Base-by-base conservation (phyloP, 2,113 vertebrate genomes). In the Clarias gariepinus region DNA sequence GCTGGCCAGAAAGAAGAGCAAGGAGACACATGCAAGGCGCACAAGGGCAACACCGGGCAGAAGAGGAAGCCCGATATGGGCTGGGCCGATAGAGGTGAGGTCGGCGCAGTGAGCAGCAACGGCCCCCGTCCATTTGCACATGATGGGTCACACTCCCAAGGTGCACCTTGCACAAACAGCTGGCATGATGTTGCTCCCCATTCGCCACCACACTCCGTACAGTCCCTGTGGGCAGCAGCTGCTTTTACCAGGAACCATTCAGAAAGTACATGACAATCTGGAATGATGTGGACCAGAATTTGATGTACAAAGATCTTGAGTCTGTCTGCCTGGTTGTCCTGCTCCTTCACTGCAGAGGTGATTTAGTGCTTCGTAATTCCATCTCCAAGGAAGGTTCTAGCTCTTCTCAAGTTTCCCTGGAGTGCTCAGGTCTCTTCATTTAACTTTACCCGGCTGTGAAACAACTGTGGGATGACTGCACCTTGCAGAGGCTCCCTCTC, bases 81-180 rank as follows among this genome's bases (percentile, higher is more conserved):
- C 81, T 86, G 88, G 82, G 90, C 86, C 90, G 74, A 89, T 23
- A 82, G 90, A 89, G 87, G 89, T 93, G 91, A 94, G 93, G 91
- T 93, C 76, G 60, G 82, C 84, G 87, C 91, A 68, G 79, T 93
- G 91, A 88, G 93, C 91, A 91, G 88, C 89, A 88, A 82, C 87
- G 91, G 93, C 89, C 74, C 90, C 85, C 88, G 91, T 95, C 95
- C 95, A 95, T 96, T 93, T 94, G 94, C 92, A 94, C 95, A 96
- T 96, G 94, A 92, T 96, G 94, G 93, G 95, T 95, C 94, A 95
- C 93, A 91, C 94, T 95, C 95, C 95, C 94, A 93, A 92, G 89
- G 91, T 92, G 94, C 93, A 93, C 92, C 92, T 92, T 91, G 93
- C 92, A 92, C 90, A 93, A 88, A 92, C 92, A 93, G 92, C 89